phyloP scores from a whole-genome alignment of 2,797 vertebrate species.

The Anolis apletophallus region DNA sequence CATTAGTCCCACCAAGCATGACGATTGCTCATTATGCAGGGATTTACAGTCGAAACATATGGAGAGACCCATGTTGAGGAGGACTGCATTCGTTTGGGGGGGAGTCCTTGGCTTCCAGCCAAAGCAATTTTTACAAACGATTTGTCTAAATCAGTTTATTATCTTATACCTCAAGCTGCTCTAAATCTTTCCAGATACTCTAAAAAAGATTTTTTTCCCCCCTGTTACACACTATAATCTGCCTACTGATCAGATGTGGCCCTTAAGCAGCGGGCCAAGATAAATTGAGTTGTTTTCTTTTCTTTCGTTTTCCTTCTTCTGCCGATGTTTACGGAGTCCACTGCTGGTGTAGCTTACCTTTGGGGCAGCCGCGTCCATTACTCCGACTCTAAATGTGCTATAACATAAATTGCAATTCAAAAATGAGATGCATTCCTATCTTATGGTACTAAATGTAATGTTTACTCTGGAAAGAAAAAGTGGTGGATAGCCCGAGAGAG shows the following conservation, averaged over 20 bases:
- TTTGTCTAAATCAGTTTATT: not conserved
- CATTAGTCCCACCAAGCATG: not conserved
- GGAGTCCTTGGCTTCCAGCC: not conserved
- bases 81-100: too few species aligned
- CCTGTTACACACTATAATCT: not conserved
- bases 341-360: not conserved
- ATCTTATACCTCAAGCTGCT: not conserved
- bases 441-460: not conserved
- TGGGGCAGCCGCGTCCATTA: not conserved
- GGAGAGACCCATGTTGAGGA: not conserved
- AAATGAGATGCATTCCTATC: not conserved
- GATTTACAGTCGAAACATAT: not conserved
- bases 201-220: not conserved
- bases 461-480: not conserved
- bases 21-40: not conserved
- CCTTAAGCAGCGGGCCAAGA: not conserved
- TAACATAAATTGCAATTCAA: not conserved
- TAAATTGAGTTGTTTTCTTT: not conserved
- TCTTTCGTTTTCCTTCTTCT: not conserved
- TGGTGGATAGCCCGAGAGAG: too few species aligned
- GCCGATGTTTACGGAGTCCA: constrained; percentile 4
- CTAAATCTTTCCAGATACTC: not conserved
- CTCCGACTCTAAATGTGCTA: not conserved
- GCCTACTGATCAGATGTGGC: not conserved
- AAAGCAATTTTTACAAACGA: not conserved